phyloP scores from a whole-genome alignment of 37 sponge, comb jelly and placozoan genomes.

The Bolinopsis microptera region DNA sequence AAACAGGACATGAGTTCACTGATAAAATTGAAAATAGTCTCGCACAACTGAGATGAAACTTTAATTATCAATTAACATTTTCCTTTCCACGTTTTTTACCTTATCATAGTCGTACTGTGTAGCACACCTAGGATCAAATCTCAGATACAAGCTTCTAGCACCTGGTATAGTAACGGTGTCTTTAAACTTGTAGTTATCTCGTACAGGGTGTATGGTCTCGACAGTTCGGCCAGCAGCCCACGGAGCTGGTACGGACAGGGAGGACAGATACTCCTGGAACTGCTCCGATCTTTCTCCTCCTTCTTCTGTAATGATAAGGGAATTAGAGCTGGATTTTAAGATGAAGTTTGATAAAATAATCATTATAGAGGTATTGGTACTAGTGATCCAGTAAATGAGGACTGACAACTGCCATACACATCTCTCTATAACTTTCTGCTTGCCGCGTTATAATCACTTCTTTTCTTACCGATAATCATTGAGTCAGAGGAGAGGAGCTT shows the following conservation, averaged over 20 bases:
- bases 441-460: no score
- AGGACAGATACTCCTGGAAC: slow-evolving; percentile 55
- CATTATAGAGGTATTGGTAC: background rate
- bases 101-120: slow-evolving; percentile 95
- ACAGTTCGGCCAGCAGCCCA: slow-evolving; percentile 85
- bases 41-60: background rate
- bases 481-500: slow-evolving; percentile 38
- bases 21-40: background rate
- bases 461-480: slow-evolving; percentile 12
- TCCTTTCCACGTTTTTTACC: no score
- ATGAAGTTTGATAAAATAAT: background rate
- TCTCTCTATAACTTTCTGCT: no score
- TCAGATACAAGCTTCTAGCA: slow-evolving; percentile 85
- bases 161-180: slow-evolving; percentile 93
- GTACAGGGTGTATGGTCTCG: slow-evolving; percentile 95
- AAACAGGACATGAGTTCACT: background rate
- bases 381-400: no score
- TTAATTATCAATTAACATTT: background rate
- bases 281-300: slow-evolving; percentile 15
- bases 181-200: slow-evolving; percentile 95
- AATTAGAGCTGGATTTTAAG: background rate
- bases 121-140: slow-evolving; percentile 88
- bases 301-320: slow-evolving; percentile 24
- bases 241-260: slow-evolving; percentile 81
- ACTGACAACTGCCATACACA: no score